Conservation (phyloP, 2,888 invertebrate species). For the Ormyrus rosae region DNA sequence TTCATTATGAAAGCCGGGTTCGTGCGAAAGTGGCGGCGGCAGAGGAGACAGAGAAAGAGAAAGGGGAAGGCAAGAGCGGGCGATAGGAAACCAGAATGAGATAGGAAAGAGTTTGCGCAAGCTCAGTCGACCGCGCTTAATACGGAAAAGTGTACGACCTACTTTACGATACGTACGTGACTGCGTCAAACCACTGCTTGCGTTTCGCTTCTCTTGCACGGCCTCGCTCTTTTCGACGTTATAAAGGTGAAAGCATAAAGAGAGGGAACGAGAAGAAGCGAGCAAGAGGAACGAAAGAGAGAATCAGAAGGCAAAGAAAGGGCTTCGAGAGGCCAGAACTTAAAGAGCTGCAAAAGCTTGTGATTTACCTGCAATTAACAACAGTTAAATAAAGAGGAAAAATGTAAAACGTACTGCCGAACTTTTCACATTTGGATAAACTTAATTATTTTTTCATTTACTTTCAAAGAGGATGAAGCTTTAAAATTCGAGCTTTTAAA, state of each 20-base stretch:
- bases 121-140: slow-evolving; percentile 37
- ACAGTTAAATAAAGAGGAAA: slow-evolving; percentile 40
- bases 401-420: neutral
- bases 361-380: slow-evolving; percentile 35
- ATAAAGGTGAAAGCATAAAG: slow-evolving; percentile 35
- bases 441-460: no score
- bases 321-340: slow-evolving; percentile 15
- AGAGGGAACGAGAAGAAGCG: slow-evolving; percentile 44
- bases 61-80: neutral
- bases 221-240: slow-evolving; percentile 2
- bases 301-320: slow-evolving; percentile 13
- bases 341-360: slow-evolving; percentile 49
- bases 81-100: slow-evolving; percentile 9
- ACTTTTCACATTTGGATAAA: no score
- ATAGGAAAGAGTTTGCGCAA: slow-evolving; percentile 24
- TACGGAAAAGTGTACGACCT: slow-evolving; percentile 62
- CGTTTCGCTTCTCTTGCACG: slow-evolving; percentile 21
- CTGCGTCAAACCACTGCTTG: slow-evolving; percentile 56
- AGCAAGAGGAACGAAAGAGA: neutral
- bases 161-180: slow-evolving; percentile 72
- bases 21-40: slow-evolving; percentile 55
- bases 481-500: no score
- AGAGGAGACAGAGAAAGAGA: slow-evolving; percentile 16
- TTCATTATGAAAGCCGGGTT: slow-evolving; percentile 65
- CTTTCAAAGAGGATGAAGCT: no score